Evolutionary conservation across 2,113 vertebrate genomes (phyloP).

Genomic region (Erythrocercus mccallii): DNA sequence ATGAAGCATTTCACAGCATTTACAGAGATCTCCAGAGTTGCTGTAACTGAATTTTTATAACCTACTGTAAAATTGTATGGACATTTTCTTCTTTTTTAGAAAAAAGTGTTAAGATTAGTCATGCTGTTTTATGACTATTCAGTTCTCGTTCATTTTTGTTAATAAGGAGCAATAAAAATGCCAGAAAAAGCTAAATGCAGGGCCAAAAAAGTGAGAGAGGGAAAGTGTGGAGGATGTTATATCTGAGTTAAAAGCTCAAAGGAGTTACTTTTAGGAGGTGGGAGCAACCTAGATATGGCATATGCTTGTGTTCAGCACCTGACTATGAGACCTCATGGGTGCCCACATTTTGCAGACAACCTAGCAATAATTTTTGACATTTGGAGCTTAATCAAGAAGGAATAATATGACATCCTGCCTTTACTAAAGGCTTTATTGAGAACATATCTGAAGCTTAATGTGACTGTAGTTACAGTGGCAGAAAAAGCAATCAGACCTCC

Average conservation of each 20-base stretch:
- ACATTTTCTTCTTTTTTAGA: not conserved
- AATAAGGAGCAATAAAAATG: not conserved
- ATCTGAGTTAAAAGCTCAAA: not conserved
- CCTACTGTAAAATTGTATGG: constrained; percentile 13
- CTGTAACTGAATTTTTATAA: not conserved
- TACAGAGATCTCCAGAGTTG: constrained; percentile 14
- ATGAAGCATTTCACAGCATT: constrained; percentile 19
- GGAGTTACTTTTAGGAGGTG: not conserved
- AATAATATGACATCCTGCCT: not conserved
- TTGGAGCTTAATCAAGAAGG: not conserved
- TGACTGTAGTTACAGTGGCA: not conserved
- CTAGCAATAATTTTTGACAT: not conserved
- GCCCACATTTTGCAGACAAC: not conserved
- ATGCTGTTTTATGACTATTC: not conserved
- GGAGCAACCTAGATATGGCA: not conserved
- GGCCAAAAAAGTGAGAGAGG: not conserved
- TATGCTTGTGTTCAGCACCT: not conserved
- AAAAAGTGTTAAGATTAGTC: constrained; percentile 18
- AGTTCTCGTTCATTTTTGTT: not conserved
- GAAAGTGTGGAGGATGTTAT: fast-evolving
- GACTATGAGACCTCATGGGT: fast-evolving
- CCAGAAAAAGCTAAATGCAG: not conserved
- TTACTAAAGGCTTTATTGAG: not conserved
- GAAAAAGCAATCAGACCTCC: not conserved
- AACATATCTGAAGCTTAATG: not conserved